These are phyloP conservation scores for Leptogaster cylindrica DNA, from an alignment of 2,888 invertebrate species.

Conservation along the genomic window DNA sequence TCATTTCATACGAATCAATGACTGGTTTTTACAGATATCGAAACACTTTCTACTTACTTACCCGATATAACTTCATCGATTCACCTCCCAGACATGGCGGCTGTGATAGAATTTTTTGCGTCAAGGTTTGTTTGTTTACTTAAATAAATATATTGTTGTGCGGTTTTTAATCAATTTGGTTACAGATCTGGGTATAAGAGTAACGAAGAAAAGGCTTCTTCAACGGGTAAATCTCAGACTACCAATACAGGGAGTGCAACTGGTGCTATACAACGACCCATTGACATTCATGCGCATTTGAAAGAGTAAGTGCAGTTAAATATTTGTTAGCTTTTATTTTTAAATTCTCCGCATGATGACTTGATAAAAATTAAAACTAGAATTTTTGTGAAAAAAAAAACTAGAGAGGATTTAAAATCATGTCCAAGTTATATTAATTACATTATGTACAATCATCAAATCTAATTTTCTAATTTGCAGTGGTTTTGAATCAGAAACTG, in stretches of 20 bases:
- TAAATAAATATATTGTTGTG: too few species aligned
- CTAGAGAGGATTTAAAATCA: neutral
- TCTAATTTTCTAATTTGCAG: slow-evolving; percentile 62
- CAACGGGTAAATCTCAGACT: slow-evolving; percentile 43
- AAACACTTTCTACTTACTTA: slow-evolving; percentile 68
- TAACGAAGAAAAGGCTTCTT: slow-evolving; percentile 42
- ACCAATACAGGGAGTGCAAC: slow-evolving; percentile 9
- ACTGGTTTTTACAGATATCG: slow-evolving; percentile 63
- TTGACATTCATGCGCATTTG: slow-evolving; percentile 62
- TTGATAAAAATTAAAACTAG: too few species aligned
- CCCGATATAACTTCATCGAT: slow-evolving; percentile 73
- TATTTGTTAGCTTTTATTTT: slow-evolving; percentile 25
- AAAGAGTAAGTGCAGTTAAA: slow-evolving; percentile 59
- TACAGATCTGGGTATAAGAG: slow-evolving; percentile 41
- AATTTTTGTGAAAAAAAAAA: too few species aligned
- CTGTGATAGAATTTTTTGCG: slow-evolving; percentile 75
- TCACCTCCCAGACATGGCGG: slow-evolving; percentile 72
- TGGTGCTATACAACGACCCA: slow-evolving; percentile 52
- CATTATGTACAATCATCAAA: neutral
- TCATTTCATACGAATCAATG: neutral
- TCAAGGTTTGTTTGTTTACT: slow-evolving; percentile 60
- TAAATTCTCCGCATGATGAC: too few species aligned
- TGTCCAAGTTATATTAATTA: neutral
- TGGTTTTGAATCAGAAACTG: slow-evolving; percentile 81
- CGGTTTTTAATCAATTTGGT: too few species aligned